Evolutionary conservation across 2,888 invertebrate species (phyloP).

Genomic region (Disparrhopalites patrizii): DNA sequence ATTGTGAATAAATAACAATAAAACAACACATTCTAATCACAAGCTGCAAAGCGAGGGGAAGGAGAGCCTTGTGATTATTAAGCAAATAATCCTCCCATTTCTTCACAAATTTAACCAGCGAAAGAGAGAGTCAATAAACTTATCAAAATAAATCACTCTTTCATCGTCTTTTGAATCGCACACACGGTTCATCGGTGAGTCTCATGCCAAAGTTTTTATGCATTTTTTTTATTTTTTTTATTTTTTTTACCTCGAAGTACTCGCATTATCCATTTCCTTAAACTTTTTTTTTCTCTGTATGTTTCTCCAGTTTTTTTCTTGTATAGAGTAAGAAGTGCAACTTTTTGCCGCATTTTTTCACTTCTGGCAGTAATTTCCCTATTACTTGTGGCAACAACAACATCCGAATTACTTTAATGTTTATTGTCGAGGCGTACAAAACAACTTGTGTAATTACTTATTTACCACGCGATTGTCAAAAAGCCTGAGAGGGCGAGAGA

Average conservation of each 20-base stretch:
- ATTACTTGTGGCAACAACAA: too few relatives aligned
- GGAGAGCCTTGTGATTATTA: too few relatives aligned
- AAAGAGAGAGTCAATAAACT: slow-evolving; percentile 19
- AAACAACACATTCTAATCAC: too few relatives aligned
- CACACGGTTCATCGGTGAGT: neutral
- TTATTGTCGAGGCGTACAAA: too few relatives aligned
- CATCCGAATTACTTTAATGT: too few relatives aligned
- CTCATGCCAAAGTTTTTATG: neutral
- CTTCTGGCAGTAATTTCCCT: too few relatives aligned
- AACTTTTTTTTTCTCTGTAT: slow-evolving; percentile 2
- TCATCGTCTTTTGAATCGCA: neutral
- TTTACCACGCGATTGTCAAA: too few relatives aligned
- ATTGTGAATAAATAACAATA: too few relatives aligned
- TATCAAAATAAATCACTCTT: slow-evolving; percentile 23
- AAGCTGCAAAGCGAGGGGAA: too few relatives aligned
- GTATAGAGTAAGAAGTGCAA: neutral
- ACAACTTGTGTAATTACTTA: too few relatives aligned
- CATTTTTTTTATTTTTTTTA: neutral
- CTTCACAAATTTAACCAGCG: neutral
- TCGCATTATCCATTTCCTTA: neutral
- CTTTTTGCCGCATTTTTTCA: neutral
- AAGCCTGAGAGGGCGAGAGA: too few relatives aligned
- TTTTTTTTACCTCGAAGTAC: neutral
- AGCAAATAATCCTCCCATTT: neutral
- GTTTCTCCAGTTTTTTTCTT: too few relatives aligned